Evolutionary conservation across 2,797 vertebrate genomes (phyloP), one percentile per base, ranked within the genome.

Genomic region (Coracias cyanogaster): DNA sequence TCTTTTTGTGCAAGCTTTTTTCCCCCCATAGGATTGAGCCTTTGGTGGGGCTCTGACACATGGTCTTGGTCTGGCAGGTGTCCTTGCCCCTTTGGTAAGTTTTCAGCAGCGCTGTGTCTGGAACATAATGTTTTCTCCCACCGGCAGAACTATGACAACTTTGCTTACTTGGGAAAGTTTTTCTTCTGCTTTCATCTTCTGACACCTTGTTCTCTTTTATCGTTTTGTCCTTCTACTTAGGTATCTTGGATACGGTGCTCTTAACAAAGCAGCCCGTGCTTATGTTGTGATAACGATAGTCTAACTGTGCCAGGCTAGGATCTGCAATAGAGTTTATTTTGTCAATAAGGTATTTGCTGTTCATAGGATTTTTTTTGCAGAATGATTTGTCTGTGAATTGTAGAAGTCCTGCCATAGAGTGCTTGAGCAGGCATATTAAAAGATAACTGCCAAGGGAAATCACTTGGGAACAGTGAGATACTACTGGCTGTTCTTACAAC

Each of bases 81-180:
- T 86, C 70, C 76, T 90, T 94, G 85, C 26, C 51, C 43, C 37
- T 82, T 82, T 67, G 91, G 55, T 94, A 95, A 94, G 86, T 95
- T 89, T 88, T 93, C 62, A 89, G 71, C 24, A 22, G 64, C 37
- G 6, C 21, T n/a, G 20, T 39, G 15, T 86, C 82, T 79, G 86
- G 66, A 89, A 76, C 2, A 0, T 45, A 85, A 7, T 43, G 76
- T 28, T 91, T 37, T 87, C 71, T 92, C 37, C 45, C 72, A 58
- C 61, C 37, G 69, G 52, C 67, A 94, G 77, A 60, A 64, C 49
- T 71, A 24, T 74, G 25, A 65, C 43, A 93, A 37, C 41, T 81
- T 72, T 49, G 58, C 66, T 84, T 79, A 21, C 51, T 66, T 41
- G 51, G 72, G 57, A 82, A 41, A 73, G 46, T 33, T 35, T 67